phyloP scores from a whole-genome alignment of 2,888 invertebrate genomes.

The Dynastes tityus region DNA sequence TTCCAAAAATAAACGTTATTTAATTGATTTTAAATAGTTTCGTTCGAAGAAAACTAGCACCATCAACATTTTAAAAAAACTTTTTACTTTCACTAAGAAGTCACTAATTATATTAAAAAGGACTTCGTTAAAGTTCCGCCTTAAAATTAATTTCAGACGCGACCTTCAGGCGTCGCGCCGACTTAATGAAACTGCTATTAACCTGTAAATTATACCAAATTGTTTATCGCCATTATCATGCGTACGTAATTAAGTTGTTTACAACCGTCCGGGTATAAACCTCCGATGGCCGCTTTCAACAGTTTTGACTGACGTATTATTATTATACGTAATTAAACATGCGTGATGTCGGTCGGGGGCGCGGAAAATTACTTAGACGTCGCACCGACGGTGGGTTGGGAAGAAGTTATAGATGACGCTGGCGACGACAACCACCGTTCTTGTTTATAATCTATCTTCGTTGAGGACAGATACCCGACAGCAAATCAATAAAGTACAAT shows the following conservation, averaged over 20 bases:
- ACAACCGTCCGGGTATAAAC: neutral
- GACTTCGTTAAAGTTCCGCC: neutral
- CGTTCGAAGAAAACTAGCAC: too few relatives aligned
- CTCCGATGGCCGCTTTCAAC: slow-evolving; percentile 10
- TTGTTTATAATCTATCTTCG: slow-evolving; percentile 44
- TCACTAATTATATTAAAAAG: too few relatives aligned
- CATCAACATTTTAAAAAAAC: too few relatives aligned
- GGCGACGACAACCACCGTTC: slow-evolving; percentile 30
- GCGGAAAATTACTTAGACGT: slow-evolving; percentile 37
- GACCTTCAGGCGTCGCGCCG: slow-evolving; percentile 10
- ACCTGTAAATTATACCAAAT: neutral
- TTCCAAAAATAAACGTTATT: too few relatives aligned
- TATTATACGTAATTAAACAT: slow-evolving; percentile 38
- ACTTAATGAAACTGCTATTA: slow-evolving; percentile 15
- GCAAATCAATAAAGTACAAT: slow-evolving; percentile 40
- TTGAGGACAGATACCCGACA: slow-evolving; percentile 37
- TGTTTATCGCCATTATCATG: slow-evolving; percentile 3
- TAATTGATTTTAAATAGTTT: too few relatives aligned
- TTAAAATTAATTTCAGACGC: neutral
- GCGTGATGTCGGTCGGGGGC: slow-evolving; percentile 30
- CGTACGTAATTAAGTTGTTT: slow-evolving; percentile 14
- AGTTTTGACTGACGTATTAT: slow-evolving; percentile 32
- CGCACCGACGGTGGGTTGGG: neutral
- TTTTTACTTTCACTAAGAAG: too few relatives aligned
- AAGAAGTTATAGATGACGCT: slow-evolving; percentile 11